Conservation (phyloP, 30 jellyfish, hydroid and myxozoan species). For the Sanderia malayensis region DNA sequence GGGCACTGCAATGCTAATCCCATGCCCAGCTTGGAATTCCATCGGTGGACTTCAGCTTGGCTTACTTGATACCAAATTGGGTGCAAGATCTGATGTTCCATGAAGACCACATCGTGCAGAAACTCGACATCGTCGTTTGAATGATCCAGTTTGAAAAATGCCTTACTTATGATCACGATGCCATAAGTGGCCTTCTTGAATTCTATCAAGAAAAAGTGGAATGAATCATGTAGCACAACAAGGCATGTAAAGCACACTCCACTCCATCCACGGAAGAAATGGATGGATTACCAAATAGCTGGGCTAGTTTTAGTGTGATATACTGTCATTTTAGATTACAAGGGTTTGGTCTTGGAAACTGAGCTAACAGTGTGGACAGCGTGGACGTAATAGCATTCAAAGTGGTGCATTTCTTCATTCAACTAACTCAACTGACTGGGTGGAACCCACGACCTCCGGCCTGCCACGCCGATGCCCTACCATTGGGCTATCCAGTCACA, state of each 20-base stretch:
- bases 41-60: conserved; percentile 19
- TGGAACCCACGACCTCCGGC: too few relatives aligned
- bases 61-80: conserved; percentile 47
- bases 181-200: conserved; percentile 39
- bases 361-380: too few relatives aligned
- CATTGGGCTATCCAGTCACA: too few relatives aligned
- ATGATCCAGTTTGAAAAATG: conserved; percentile 14
- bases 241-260: too few relatives aligned
- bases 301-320: not conserved
- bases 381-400: too few relatives aligned
- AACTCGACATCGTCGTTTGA: conserved; percentile 33
- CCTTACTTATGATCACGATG: conserved; percentile 44
- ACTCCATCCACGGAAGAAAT: too few relatives aligned
- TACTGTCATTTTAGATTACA: not conserved
- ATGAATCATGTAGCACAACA: too few relatives aligned
- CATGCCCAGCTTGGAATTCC: conserved; percentile 46
- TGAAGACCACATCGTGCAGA: conserved; percentile 15
- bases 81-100: conserved; percentile 47
- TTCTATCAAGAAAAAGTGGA: too few relatives aligned
- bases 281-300: not conserved
- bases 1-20: conserved; percentile 41
- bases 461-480: too few relatives aligned
- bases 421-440: too few relatives aligned
- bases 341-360: too few relatives aligned
- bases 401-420: too few relatives aligned